These are phyloP conservation scores for Bagarius yarrelli DNA, from an alignment of 2,113 vertebrate genomes.

Conservation along the genomic window DNA sequence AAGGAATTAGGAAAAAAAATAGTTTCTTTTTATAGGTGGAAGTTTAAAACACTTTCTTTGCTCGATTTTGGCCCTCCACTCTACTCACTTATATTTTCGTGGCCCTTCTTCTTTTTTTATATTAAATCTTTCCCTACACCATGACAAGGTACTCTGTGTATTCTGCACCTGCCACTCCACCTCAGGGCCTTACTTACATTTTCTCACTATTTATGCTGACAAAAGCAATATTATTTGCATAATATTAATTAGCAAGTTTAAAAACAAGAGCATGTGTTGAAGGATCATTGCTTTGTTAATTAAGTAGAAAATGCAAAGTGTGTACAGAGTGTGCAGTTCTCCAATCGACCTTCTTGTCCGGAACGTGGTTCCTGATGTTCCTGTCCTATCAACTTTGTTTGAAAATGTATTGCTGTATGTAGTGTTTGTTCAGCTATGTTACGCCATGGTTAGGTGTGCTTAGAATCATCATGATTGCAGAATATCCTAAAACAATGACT, in stretches of 20 bases:
- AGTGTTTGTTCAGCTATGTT: background rate
- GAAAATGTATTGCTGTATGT: background rate
- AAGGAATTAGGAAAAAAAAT: no score
- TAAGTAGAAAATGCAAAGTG: constrained; percentile 28
- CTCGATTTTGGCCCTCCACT: background rate
- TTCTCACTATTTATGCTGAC: constrained; percentile 28
- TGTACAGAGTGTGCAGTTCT: background rate
- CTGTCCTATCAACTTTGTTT: background rate
- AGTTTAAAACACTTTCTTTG: background rate
- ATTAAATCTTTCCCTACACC: background rate
- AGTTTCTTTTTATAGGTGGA: no score
- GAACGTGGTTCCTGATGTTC: background rate
- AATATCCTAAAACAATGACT: no score
- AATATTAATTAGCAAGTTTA: constrained; percentile 53
- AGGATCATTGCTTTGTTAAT: constrained; percentile 34
- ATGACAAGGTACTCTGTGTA: background rate
- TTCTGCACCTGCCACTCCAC: background rate
- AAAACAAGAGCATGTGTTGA: constrained; percentile 37
- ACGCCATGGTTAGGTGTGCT: background rate
- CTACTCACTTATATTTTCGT: background rate
- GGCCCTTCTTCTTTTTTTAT: no score
- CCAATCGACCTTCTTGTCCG: background rate
- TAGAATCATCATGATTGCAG: background rate
- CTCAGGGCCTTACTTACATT: background rate
- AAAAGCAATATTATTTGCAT: constrained; percentile 49